Evolutionary conservation across 30 jellyfish, hydroid and myxozoan genomes (phyloP).

Genomic region (Phacellophora camtschatica): DNA sequence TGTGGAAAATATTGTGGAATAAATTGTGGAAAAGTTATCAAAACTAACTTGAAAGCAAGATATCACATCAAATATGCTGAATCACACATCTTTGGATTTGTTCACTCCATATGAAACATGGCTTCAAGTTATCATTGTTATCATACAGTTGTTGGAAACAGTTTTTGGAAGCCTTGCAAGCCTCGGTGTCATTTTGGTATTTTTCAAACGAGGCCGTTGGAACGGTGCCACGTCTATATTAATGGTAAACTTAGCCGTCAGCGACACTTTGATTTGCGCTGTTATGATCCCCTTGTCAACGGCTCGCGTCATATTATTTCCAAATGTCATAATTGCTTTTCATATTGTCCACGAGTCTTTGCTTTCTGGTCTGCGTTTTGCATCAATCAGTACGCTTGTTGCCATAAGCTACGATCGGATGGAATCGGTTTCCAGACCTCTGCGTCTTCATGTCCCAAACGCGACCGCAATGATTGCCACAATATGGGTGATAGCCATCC

Average conservation of each 20-base stretch:
- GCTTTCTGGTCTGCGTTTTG: constrained; percentile 65
- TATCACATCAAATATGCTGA: background rate
- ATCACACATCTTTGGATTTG: background rate
- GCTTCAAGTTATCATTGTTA: constrained; percentile 11
- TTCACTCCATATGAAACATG: constrained; percentile 12
- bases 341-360: constrained; percentile 35
- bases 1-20: too few species aligned
- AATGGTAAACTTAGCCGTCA: constrained; percentile 50
- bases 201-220: constrained; percentile 48
- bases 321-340: background rate
- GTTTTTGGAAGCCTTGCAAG: constrained; percentile 45
- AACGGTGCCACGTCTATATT: constrained; percentile 46
- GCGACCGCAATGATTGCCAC: background rate
- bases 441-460: constrained; percentile 8
- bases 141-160: constrained; percentile 19
- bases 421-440: constrained; percentile 60
- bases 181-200: constrained; percentile 25
- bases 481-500: constrained; percentile 25
- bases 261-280: constrained; percentile 22
- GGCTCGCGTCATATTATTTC: constrained; percentile 16
- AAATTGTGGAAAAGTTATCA: too few species aligned
- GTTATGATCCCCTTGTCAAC: constrained; percentile 39
- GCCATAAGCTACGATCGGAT: constrained; percentile 59
- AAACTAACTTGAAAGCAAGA: too few species aligned
- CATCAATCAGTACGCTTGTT: constrained; percentile 48